Evolutionary conservation across 1,140 invertebrate species (phyloP), one percentile per base, ranked within the genome.

Genomic region (Heliconius congener): DNA sequence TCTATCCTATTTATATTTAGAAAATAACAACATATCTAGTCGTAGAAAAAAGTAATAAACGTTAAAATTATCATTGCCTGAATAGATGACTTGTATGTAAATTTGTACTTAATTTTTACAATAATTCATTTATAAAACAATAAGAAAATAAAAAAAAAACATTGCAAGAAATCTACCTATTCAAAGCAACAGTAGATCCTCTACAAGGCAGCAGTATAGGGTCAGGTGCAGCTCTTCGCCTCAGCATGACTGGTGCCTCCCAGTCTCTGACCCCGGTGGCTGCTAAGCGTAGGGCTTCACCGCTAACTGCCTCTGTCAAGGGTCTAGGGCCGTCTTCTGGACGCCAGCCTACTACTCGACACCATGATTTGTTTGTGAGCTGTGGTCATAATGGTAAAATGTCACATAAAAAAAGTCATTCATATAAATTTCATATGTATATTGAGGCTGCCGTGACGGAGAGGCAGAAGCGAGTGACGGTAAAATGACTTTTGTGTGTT

Each of bases 221-320:
- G 78, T 98, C 98, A 60, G 97, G 90, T 0, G 93, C 96, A 71
- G 96, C 96, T 94, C 98, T 97, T 87, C 97, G 96, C 73, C 96
- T 96, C 86, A 98, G 97, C 82, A 97, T 97, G 81, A 98, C 96
- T 55, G 97, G 96, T 39, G 98, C 98, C 90, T 98, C 97, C 96
- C 98, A 99, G 92, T 98, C 97, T 80, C 97, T 96, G 0, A 88
- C 91, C 46, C 97, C 97, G 85, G 96, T 96, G 52, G 96, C 95
- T 50, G 98, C 94, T 81, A 95, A 94, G 73, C 96, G 93, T 57
- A 95, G 92, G 1, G 92, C 93, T 81, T 95, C 94, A n/a, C 93
- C 89, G 0, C 91, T 88, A 0, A 88, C 86, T 5, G 91, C 84
- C 19, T 95, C 94, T 8, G 88, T 81, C n/a, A 98, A 95, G 86